Base-by-base conservation (phyloP, 2,113 vertebrate species). In the Orthochromis malagaraziensis region DNA sequence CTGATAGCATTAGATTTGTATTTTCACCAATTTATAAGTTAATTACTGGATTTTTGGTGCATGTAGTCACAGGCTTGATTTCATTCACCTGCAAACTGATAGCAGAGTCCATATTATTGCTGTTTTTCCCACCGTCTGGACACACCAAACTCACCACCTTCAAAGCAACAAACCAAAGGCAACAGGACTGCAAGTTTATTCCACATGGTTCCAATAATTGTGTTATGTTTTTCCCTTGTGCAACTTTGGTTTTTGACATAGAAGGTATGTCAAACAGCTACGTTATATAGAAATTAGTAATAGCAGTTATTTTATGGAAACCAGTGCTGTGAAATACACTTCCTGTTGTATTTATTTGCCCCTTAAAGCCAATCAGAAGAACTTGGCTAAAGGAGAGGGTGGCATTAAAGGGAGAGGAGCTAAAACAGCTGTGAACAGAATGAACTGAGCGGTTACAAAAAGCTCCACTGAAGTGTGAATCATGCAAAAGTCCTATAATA, bases 241-340 rank as follows among this genome's bases (percentile, higher is more conserved):
- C 4, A 33, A 0, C 0, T 13, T 65, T 5, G 0, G 6, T 65
- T 65, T 65, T 65, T 65, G 60, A 19, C 19, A 13, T 65, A 65
- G 19, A 38, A 21, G 19, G 60, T 21, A 65, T 21, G 9, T 65
- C 19, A 65, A 2, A 8, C 10, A 65, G 60, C 60, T 65, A 21
- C 1, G 3, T 38, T 65, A 65, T 8, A 38, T 21, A 65, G 60
- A 65, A 65, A 65, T 65, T 13, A 38, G 33, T 38, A 38, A 65
- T 38, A 38, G 11, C 60, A 65, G 19, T 65, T n/a, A 65, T 38
- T 65, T 65, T 65, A 38, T 38, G 17, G 33, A 65, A 38, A 65
- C 60, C 33, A 65, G 6, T 21, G 33, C 60, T 26, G 24, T 26
- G 6, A 57, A 57, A 26, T 57, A 8, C 4, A 29, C 24, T 38